A percentile compares a stretch with the other conserved stretches of the same genome.
Conservation (phyloP, 1,140 invertebrate species). For the Saccostrea echinata region DNA sequence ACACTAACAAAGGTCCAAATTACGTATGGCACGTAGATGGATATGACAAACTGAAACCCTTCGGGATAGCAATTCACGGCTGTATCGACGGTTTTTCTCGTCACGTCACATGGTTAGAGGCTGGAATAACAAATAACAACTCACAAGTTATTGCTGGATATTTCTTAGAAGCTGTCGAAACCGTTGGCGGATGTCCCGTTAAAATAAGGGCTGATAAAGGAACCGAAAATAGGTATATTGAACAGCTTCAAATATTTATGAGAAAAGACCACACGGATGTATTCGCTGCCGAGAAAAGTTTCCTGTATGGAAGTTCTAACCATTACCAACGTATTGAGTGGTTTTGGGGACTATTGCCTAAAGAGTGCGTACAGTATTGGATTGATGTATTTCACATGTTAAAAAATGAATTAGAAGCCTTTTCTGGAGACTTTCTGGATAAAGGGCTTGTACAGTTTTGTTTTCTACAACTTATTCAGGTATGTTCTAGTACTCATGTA, state of each 20-base stretch:
- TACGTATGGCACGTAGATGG: constrained; percentile 71
- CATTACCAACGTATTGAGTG: constrained; percentile 60
- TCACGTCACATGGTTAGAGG: constrained; percentile 66
- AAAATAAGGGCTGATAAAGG: constrained; percentile 61
- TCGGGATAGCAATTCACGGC: constrained; percentile 68
- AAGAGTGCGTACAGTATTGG: constrained; percentile 50
- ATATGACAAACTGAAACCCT: constrained; percentile 74
- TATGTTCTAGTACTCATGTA: constrained; percentile 9
- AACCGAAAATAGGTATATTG: constrained; percentile 38
- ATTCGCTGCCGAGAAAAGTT: constrained; percentile 33
- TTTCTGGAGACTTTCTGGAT: constrained; percentile 47
- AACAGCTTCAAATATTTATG: constrained; percentile 49
- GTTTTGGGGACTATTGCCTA: constrained; percentile 59
- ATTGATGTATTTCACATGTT: constrained; percentile 51
- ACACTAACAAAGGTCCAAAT: constrained; percentile 64
- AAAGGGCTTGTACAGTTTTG: constrained; percentile 52
- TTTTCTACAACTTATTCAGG: constrained; percentile 54
- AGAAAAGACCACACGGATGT: constrained; percentile 20
- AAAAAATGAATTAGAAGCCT: constrained; percentile 40
- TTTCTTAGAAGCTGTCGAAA: constrained; percentile 57
- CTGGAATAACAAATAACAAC: constrained; percentile 64
- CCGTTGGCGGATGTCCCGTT: constrained; percentile 55
- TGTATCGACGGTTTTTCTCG: constrained; percentile 70
- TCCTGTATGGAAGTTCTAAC: constrained; percentile 39
- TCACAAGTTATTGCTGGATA: constrained; percentile 57